phyloP scores from a whole-genome alignment of 2,888 invertebrate genomes.

The Athalia circularis region DNA sequence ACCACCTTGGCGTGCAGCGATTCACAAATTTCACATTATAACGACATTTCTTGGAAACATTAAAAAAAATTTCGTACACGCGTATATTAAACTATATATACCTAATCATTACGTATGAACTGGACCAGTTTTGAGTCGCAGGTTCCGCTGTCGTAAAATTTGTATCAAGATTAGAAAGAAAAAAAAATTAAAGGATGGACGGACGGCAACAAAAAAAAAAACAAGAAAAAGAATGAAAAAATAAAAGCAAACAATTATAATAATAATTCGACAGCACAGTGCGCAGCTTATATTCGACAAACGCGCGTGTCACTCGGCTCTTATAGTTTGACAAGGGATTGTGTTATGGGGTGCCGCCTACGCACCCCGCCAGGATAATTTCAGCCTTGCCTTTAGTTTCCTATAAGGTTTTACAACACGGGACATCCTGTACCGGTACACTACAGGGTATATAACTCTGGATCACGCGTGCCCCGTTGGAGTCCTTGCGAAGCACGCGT shows the following conservation, averaged over 20 bases:
- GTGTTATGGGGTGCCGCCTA: conserved; percentile 59
- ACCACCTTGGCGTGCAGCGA: conserved; percentile 1
- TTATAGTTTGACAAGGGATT: conserved; percentile 21
- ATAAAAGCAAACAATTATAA: no score
- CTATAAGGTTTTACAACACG: conserved; percentile 2
- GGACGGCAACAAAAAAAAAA: no score
- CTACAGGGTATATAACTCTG: conserved; percentile 37
- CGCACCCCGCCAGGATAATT: conserved; percentile 66
- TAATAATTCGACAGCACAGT: no score
- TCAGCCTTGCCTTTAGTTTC: conserved; percentile 53
- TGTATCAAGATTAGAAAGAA: no score
- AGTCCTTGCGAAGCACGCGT: conserved; percentile 67
- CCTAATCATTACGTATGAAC: background rate
- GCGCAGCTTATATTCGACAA: background rate
- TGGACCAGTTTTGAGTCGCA: background rate
- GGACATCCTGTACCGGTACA: conserved; percentile 15
- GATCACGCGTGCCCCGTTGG: conserved; percentile 54
- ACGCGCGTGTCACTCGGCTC: conserved; percentile 1
- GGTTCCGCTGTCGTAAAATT: background rate
- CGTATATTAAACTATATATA: background rate
- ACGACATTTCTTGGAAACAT: conserved; percentile 39
- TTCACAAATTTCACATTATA: conserved; percentile 2
- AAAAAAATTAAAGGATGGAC: no score
- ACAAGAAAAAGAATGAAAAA: no score
- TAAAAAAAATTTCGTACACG: background rate